Base-by-base conservation (phyloP, 2,888 invertebrate genomes). In the Plusia festucae region DNA sequence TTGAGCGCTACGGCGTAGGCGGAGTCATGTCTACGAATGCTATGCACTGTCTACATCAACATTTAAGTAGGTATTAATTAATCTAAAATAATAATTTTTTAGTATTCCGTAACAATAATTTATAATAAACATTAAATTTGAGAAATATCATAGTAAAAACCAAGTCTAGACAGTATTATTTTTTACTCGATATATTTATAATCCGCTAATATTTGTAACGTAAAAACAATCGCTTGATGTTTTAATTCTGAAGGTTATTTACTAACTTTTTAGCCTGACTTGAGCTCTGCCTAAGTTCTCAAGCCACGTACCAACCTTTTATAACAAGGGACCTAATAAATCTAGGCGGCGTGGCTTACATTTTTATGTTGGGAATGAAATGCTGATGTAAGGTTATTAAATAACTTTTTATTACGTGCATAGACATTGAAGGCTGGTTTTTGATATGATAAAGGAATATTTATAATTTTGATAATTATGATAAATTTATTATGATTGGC, bases 301-400 rank as follows among this genome's bases (percentile, higher is more conserved):
- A 68, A 52, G 69, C 55, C 68, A 76, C 68, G 69, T 65, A 53
- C 24, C 11, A 16, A 60, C 53, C 65, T 64, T 59, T 57, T 27
- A 46, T 65, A 61, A 30, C 53, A 61, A 20, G 15, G 22, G 22
- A 46, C 34, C 18, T 56, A 64, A 72, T 64, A 65, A 65, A 63
- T 65, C 27, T 62, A 53, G 40, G 3, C 32, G 18, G 53, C 55
- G 30, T 64, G 63, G 56, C 46, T 49, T 11, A 44, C 20, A 64
- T 57, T 57, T 62, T 65, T 60, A 60, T 60, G 18, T 15, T 44
- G 15, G 13, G 1, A 53, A 49, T 53, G 49, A 54, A 54, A 70
- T 59, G 9, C 22, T 58, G 49, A 32, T 6, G n/a, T 13, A 34
- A 46, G 2, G 15, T 9, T 58, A 6, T 16, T 16, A 40, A 58